Percentiles rank a stretch among this genome's conserved stretches.
Conservation (phyloP, 2,113 vertebrate genomes). For the Platichthys stellatus region DNA sequence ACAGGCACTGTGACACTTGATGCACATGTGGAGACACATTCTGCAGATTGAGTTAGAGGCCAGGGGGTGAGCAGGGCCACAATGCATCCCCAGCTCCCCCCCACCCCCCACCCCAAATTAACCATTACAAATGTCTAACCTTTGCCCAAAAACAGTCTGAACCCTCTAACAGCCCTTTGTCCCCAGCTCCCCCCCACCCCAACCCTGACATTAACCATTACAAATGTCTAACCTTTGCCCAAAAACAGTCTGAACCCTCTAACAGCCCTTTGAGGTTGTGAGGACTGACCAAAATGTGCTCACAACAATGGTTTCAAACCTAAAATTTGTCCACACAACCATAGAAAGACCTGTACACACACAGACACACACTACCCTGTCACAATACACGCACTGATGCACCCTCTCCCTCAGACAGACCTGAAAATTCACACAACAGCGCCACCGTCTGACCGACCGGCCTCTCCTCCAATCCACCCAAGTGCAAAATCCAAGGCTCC, state of each 20-base stretch:
- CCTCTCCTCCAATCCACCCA: conserved; percentile 54
- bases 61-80: neutral
- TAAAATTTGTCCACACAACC: neutral
- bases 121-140: neutral
- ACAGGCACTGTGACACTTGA: neutral
- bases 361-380: conserved; percentile 46
- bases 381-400: conserved; percentile 32
- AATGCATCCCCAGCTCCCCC: neutral
- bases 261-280: neutral
- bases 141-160: neutral
- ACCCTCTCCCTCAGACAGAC: conserved; percentile 28
- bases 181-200: neutral
- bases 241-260: neutral
- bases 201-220: neutral
- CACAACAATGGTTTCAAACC: neutral
- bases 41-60: neutral
- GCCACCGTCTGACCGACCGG: neutral
- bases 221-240: neutral
- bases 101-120: no score
- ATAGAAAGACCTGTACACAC: conserved; percentile 5
- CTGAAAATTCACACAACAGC: conserved; percentile 25
- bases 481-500: conserved; percentile 86
- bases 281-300: neutral
- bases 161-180: no score
- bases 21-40: neutral